Percentiles rank a stretch among this genome's conserved stretches.
Evolutionary conservation across 2,113 vertebrate genomes (phyloP).

Genomic region (Benitochromis conjunctus): DNA sequence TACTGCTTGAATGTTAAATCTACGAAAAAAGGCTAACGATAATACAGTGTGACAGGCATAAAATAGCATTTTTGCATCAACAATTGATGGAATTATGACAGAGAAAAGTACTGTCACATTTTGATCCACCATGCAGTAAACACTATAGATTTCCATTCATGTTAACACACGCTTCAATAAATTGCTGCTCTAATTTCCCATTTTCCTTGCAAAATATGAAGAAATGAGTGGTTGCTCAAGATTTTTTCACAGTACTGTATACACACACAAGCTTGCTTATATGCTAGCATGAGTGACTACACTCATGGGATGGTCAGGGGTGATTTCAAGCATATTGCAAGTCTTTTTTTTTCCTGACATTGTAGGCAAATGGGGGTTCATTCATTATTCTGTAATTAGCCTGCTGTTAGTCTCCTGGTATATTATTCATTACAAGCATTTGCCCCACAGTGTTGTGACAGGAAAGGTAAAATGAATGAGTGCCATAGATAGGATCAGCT

Average conservation of each 20-base stretch:
- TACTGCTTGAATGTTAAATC: not conserved
- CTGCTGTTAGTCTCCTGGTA: slow-evolving; percentile 70
- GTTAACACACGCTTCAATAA: not conserved
- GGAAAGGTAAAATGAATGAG: slow-evolving; percentile 69
- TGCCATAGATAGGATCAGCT: slow-evolving; percentile 45
- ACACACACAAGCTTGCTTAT: not conserved
- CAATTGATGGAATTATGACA: not conserved
- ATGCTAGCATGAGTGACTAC: slow-evolving; percentile 20
- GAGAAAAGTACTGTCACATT: not conserved
- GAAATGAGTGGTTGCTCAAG: not conserved
- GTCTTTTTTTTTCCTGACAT: slow-evolving; percentile 57
- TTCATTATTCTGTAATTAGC: slow-evolving; percentile 80
- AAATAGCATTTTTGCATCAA: not conserved
- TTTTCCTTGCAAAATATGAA: not conserved
- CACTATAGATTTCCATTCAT: not conserved
- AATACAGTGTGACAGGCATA: not conserved
- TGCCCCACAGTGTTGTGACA: slow-evolving; percentile 62
- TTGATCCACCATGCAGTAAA: not conserved
- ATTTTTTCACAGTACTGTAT: not conserved
- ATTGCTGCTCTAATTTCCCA: not conserved
- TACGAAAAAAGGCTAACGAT: not conserved
- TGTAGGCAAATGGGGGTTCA: slow-evolving; percentile 73
- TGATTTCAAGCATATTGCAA: slow-evolving; percentile 45
- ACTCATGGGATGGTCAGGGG: slow-evolving; percentile 38
- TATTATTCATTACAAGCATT: slow-evolving; percentile 73